A percentile compares a stretch with the other conserved stretches of the same genome.
Evolutionary conservation across 2,113 vertebrate genomes (phyloP).

Genomic region (Agelaius tricolor): DNA sequence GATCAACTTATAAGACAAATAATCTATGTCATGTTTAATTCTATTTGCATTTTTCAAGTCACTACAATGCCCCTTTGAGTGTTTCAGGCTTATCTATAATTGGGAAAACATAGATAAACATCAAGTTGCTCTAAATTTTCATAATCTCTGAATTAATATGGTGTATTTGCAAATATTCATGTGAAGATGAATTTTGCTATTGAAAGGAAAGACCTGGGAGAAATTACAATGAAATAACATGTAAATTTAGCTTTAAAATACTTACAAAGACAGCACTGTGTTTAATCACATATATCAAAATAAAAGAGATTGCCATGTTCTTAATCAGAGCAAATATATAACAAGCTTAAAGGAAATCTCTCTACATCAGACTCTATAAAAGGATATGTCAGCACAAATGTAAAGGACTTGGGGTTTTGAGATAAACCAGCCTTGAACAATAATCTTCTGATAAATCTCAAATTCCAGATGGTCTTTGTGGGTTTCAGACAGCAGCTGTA

Average conservation of each 20-base stretch:
- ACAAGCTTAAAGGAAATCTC: constrained; percentile 3
- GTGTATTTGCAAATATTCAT: not conserved
- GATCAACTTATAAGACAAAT: not conserved
- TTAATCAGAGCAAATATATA: not conserved
- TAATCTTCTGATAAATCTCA: not conserved
- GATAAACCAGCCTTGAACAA: constrained; percentile 21
- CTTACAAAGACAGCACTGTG: not conserved
- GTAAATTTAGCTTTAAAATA: not conserved
- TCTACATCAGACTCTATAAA: not conserved
- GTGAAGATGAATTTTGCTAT: not conserved
- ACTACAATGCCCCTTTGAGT: not conserved
- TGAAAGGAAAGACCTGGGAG: constrained; percentile 11
- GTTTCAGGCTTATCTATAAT: not conserved
- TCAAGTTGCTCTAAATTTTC: not conserved
- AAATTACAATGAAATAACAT: constrained; percentile 10
- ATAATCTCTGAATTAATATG: not conserved
- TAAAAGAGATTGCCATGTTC: not conserved
- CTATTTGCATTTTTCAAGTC: not conserved
- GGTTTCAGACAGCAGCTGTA: not conserved
- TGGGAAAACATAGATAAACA: not conserved
- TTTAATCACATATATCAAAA: not conserved
- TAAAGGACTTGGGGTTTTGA: not conserved
- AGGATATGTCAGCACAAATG: not conserved
- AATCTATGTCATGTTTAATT: not conserved
- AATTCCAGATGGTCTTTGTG: not conserved